Conservation (phyloP, 2,888 invertebrate species). For the Nephrotoma appendiculata region DNA sequence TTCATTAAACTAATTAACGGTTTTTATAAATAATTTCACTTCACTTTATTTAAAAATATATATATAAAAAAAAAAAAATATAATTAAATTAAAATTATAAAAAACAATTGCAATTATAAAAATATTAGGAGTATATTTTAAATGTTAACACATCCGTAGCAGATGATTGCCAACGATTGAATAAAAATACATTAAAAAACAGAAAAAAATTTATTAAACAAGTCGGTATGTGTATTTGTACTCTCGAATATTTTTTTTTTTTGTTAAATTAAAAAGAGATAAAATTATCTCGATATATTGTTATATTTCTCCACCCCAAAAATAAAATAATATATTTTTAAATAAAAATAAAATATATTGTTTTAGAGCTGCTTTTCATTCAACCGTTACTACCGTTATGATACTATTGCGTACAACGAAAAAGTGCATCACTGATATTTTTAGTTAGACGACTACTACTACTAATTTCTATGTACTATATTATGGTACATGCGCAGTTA, state of each 20-base stretch:
- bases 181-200: background rate
- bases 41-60: background rate
- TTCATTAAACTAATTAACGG: background rate
- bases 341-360: background rate
- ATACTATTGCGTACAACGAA: background rate
- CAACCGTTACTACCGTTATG: slow-evolving; percentile 4
- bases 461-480: background rate
- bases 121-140: background rate
- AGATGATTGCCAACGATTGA: background rate
- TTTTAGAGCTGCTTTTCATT: background rate
- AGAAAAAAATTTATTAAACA: background rate
- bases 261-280: background rate
- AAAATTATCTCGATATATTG: background rate
- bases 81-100: background rate
- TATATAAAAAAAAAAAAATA: background rate
- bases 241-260: background rate
- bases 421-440: background rate
- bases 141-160: background rate
- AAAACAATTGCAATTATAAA: background rate
- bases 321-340: background rate
- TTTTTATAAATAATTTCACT: background rate
- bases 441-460: background rate
- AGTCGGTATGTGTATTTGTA: background rate
- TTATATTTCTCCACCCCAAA: background rate
- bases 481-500: background rate